phyloP scores from a whole-genome alignment of 2,797 vertebrate species.

The Carduelis carduelis region DNA sequence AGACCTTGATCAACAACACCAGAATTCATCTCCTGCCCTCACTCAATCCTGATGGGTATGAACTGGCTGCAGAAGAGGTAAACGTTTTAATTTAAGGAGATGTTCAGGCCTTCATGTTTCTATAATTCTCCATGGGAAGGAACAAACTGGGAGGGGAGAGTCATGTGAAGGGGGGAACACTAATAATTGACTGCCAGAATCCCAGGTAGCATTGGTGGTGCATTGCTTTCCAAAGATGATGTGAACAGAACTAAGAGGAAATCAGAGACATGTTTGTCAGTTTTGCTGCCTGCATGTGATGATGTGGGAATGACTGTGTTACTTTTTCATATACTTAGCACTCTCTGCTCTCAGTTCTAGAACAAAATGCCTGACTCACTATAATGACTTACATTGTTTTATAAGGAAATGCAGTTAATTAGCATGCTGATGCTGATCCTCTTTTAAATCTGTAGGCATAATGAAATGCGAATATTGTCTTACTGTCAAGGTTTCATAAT shows the following conservation, averaged over 20 bases:
- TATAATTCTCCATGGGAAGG: not conserved
- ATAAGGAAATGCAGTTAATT: not conserved
- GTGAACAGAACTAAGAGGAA: not conserved
- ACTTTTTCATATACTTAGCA: not conserved
- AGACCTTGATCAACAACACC: constrained; percentile 89
- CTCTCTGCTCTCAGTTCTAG: not conserved
- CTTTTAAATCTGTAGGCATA: not conserved
- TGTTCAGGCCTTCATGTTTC: not conserved
- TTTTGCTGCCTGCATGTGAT: not conserved
- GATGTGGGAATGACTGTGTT: not conserved
- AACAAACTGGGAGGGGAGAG: not conserved
- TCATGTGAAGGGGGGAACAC: fast-evolving
- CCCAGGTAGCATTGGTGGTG: not conserved
- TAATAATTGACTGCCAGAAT: not conserved
- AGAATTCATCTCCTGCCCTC: constrained; percentile 94
- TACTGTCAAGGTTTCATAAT: not conserved
- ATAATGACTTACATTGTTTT: not conserved
- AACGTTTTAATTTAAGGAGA: constrained; percentile 27
- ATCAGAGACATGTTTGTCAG: not conserved
- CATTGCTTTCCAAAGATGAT: not conserved
- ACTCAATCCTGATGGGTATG: constrained; percentile 97
- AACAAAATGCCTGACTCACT: constrained; percentile 41
- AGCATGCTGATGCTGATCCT: not conserved
- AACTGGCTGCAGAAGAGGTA: constrained; percentile 94
- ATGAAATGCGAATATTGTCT: not conserved